Percentiles rank a stretch among this genome's conserved stretches.
Conservation (phyloP, 2,888 invertebrate species). For the Drosophila mimetica region DNA sequence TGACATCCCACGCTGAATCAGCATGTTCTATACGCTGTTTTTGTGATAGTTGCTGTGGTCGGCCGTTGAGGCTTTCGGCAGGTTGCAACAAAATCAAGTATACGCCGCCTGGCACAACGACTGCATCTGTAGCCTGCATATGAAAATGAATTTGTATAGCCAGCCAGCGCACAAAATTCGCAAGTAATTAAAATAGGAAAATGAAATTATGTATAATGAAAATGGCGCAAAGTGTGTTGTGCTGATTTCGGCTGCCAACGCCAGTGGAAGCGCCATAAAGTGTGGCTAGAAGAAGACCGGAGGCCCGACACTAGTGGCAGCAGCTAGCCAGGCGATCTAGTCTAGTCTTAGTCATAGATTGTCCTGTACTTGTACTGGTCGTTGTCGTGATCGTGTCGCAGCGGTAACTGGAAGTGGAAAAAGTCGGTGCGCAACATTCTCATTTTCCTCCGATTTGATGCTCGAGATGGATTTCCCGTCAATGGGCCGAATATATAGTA, state of each 20-base stretch:
- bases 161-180: constrained; percentile 54
- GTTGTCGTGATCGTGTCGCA: constrained; percentile 33
- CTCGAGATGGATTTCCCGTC: constrained; percentile 15
- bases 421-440: constrained; percentile 1
- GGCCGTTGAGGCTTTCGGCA: constrained; percentile 37
- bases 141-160: constrained; percentile 52
- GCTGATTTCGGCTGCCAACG: constrained; percentile 40
- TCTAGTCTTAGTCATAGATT: constrained; percentile 68
- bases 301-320: constrained; percentile 42
- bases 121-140: constrained; percentile 22
- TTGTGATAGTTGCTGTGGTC: constrained; percentile 34
- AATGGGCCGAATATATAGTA: constrained; percentile 6
- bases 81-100: constrained; percentile 61
- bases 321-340: constrained; percentile 53
- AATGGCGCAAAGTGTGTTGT: constrained; percentile 48
- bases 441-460: constrained; percentile 2
- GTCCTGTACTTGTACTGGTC: constrained; percentile 50
- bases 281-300: constrained; percentile 45
- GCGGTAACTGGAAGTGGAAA: constrained; percentile 41
- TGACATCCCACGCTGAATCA: constrained; percentile 52
- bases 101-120: constrained; percentile 41
- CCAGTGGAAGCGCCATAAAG: constrained; percentile 52
- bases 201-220: constrained; percentile 46
- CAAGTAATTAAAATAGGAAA: constrained; percentile 73
- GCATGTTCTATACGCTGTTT: constrained; percentile 44